A percentile compares a stretch with the other conserved stretches of the same genome.
Evolutionary conservation across 2,113 vertebrate species (phyloP).

Genomic region (Pedionomus torquatus): DNA sequence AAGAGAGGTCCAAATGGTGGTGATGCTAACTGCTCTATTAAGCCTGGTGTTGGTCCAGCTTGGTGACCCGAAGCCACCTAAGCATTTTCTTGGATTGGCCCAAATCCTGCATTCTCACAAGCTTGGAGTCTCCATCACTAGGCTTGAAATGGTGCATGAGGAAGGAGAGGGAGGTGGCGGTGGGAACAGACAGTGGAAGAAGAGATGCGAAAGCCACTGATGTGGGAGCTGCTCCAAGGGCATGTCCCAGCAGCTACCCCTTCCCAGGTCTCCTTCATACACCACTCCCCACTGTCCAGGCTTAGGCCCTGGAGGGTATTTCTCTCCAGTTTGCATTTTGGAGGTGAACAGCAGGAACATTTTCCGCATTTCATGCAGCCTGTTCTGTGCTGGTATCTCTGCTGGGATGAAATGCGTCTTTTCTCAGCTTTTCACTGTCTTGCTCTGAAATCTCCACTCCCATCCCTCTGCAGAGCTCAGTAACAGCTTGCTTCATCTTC

Average conservation of each 20-base stretch:
- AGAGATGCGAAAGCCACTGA: fast-evolving
- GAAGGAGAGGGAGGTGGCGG: background rate
- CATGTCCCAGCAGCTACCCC: fast-evolving
- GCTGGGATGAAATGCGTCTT: slow-evolving; percentile 7
- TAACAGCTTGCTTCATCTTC: slow-evolving; percentile 67
- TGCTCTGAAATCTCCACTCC: slow-evolving; percentile 57
- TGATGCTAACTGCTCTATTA: background rate
- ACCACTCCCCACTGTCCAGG: background rate
- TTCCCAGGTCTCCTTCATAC: background rate
- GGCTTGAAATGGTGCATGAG: background rate
- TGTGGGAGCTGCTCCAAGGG: background rate
- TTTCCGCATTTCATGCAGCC: background rate
- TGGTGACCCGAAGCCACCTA: background rate
- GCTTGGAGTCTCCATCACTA: no score
- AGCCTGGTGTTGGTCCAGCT: background rate
- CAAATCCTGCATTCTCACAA: background rate
- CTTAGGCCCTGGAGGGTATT: background rate
- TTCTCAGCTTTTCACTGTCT: slow-evolving; percentile 59
- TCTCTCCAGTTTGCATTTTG: background rate
- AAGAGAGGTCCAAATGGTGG: background rate
- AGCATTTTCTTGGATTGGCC: background rate
- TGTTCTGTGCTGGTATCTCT: background rate
- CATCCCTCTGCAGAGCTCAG: slow-evolving; percentile 41
- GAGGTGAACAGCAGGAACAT: background rate
- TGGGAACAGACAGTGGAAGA: fast-evolving